A percentile compares a stretch with the other conserved stretches of the same genome.
phyloP scores from a whole-genome alignment of 2,113 vertebrate species.

The Bubalus kerabau region DNA sequence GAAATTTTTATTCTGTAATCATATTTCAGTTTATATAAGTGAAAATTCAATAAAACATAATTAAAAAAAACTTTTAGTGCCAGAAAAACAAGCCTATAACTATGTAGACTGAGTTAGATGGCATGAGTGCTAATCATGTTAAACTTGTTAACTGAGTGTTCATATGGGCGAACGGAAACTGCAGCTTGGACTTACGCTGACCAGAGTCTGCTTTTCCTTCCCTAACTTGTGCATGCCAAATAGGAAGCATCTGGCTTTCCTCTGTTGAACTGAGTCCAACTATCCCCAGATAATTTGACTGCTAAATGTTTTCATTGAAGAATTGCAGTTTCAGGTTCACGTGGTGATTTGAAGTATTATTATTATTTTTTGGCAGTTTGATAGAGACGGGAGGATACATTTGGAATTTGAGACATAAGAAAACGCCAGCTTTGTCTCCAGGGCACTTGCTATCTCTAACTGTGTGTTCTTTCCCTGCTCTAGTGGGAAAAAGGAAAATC shows the following conservation, averaged over 20 bases:
- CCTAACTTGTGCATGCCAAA: background rate
- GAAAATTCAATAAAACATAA: conserved; percentile 13
- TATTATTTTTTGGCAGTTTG: background rate
- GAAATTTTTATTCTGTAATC: conserved; percentile 13
- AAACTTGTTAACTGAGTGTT: background rate
- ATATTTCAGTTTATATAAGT: conserved; percentile 13
- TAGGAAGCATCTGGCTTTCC: conserved; percentile 61
- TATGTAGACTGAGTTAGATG: background rate
- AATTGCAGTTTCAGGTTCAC: conserved; percentile 8
- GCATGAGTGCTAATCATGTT: background rate
- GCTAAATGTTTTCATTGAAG: background rate
- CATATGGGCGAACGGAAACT: conserved; percentile 19
- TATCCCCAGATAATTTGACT: background rate
- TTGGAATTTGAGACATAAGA: background rate
- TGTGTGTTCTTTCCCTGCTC: background rate
- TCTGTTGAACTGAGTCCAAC: conserved; percentile 40
- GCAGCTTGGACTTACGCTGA: background rate
- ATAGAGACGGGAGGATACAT: background rate
- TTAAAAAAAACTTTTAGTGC: background rate
- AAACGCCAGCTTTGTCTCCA: background rate
- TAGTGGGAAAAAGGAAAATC: background rate
- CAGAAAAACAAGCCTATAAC: background rate
- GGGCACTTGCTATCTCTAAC: background rate
- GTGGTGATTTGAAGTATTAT: background rate
- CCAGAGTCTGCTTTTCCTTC: conserved; percentile 29